Base-by-base conservation (phyloP, 37 sponge, comb jelly and placozoan species). In the Corticium candelabrum region DNA sequence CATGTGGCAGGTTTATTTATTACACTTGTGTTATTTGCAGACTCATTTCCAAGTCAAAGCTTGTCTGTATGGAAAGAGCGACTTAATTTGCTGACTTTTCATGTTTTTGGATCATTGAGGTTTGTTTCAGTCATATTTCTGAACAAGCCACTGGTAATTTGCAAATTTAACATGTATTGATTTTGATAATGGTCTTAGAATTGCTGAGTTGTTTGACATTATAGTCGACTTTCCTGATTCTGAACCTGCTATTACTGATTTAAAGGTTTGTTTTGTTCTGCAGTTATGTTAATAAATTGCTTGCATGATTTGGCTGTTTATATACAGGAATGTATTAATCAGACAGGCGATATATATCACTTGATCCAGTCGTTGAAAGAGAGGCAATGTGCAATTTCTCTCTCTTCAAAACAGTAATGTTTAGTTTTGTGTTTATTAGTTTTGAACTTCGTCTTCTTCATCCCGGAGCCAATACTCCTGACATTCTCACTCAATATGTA, bases 401-500 rank as follows among this genome's bases (percentile, higher is more conserved):
- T n/a, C n/a, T n/a, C n/a, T n/a, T n/a, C n/a, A n/a, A n/a, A n/a
- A n/a, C n/a, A n/a, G n/a, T n/a, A n/a, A n/a, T n/a, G n/a, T n/a
- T n/a, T n/a, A n/a, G n/a, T n/a, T n/a, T n/a, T n/a, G n/a, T n/a
- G 62, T 27, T 21, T 50, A 62, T 3, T 74, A 94, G 87, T 35
- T 89, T 91, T 69, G 70, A 85, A 41, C 69, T 74, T 40, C 82
- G 98, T 5, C 82, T 97, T 34, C 85, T 97, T 2, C 98, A 97
- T 41, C 98, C 98, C 71, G 98, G 98, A 34, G 95, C 91, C 39
- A 89, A 91, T 76, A 97, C 98, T 27, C 76, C 88, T 7, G 94
- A 97, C 68, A 97, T 97, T 37, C 84, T 97, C 30, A 85, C 91
- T 31, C 95, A 97, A 83, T 97, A 97, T 68, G 79, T 90, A 1